Conservation (phyloP, 2,888 invertebrate genomes). For the Agonopterix subpropinquella region DNA sequence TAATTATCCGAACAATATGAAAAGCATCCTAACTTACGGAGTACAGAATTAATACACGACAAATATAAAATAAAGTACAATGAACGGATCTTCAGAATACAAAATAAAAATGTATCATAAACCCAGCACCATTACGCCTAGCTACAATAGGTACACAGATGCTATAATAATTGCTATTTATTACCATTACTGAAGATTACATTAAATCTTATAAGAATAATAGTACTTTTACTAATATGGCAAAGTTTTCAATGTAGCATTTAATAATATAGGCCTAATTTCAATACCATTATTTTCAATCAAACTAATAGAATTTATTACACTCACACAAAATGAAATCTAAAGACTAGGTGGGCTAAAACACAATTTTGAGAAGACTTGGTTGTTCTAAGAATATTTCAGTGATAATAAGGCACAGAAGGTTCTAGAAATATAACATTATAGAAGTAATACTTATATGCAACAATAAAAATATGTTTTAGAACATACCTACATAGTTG, state of each 20-base stretch:
- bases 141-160: conserved; percentile 67
- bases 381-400: conserved; percentile 15
- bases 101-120: conserved; percentile 61
- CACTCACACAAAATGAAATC: conserved; percentile 45
- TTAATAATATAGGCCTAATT: conserved; percentile 59
- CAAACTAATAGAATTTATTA: conserved; percentile 52
- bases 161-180: conserved; percentile 49
- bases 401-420: conserved; percentile 2
- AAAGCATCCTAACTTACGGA: conserved; percentile 49
- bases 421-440: conserved; percentile 14
- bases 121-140: conserved; percentile 72
- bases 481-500: conserved; percentile 29
- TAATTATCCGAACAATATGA: conserved; percentile 66
- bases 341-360: conserved; percentile 73
- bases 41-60: conserved; percentile 55
- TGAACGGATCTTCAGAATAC: conserved; percentile 64
- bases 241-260: conserved; percentile 76
- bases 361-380: conserved; percentile 44
- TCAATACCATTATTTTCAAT: conserved; percentile 45
- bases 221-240: conserved; percentile 74
- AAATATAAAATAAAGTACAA: conserved; percentile 61
- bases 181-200: conserved; percentile 54
- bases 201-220: conserved; percentile 67
- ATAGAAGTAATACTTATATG: conserved; percentile 30
- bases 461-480: conserved; percentile 27